A percentile compares a stretch with the other conserved stretches of the same genome.
phyloP scores from a whole-genome alignment of 2,888 invertebrate genomes.

The Cistogaster globosa region DNA sequence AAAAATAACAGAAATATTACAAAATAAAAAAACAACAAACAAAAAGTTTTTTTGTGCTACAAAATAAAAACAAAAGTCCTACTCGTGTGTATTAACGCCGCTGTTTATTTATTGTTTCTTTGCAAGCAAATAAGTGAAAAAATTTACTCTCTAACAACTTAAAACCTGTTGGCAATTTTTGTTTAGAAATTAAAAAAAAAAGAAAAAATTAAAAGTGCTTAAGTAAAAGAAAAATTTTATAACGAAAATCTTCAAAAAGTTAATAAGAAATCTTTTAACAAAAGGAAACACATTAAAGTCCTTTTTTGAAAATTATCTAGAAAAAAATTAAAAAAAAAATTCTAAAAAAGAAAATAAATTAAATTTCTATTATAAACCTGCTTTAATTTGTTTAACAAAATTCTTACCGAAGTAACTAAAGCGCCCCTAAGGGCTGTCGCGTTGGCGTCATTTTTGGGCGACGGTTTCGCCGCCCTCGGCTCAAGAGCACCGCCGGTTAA shows the following conservation, averaged over 20 bases:
- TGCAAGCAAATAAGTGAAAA: slow-evolving; percentile 23
- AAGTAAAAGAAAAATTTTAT: background rate
- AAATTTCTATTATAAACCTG: slow-evolving; percentile 42
- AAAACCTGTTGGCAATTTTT: slow-evolving; percentile 64
- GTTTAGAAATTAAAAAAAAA: slow-evolving; percentile 28
- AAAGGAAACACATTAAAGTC: no score
- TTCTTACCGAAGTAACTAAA: slow-evolving; percentile 83
- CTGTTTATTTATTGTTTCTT: slow-evolving; percentile 47
- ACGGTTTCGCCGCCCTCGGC: slow-evolving; percentile 83
- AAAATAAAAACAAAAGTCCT: slow-evolving; percentile 20
- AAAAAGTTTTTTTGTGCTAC: slow-evolving; percentile 3
- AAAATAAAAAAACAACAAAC: slow-evolving; percentile 48
- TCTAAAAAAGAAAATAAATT: slow-evolving; percentile 1
- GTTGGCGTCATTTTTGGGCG: slow-evolving; percentile 84
- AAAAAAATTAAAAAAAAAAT: slow-evolving; percentile 11
- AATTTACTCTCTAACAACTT: slow-evolving; percentile 10
- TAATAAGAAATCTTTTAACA: no score
- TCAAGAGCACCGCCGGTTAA: slow-evolving; percentile 83
- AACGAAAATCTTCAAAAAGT: background rate
- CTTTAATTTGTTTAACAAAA: slow-evolving; percentile 78
- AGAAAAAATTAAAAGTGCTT: slow-evolving; percentile 7
- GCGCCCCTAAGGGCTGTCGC: slow-evolving; percentile 84
- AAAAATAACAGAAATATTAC: slow-evolving; percentile 48
- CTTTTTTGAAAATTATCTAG: background rate
- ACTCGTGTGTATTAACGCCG: slow-evolving; percentile 32